Evolutionary conservation across 1,140 invertebrate genomes (phyloP), one percentile per base, ranked within the genome.

Genomic region (Dinoponera quadriceps): DNA sequence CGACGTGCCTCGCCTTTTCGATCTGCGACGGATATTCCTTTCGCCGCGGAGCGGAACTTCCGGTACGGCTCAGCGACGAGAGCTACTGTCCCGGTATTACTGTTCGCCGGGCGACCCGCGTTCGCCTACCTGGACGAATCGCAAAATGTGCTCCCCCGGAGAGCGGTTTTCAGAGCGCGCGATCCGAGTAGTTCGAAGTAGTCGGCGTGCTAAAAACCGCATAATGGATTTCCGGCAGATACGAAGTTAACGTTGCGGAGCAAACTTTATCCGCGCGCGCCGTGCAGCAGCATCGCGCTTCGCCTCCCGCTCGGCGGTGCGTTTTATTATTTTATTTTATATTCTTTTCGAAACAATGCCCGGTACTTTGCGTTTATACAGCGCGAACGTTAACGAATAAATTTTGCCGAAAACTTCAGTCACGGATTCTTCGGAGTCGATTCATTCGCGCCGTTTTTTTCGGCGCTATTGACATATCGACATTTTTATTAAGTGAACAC

Each of bases 41-140:
- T 57, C 54, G 20, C 69, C 69, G 60, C 59, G 20, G 18, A 73
- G 51, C 77, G 74, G 72, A 81, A 78, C 72, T 68, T 74, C 65
- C 69, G 68, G 66, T 33, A 60, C 16, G 38, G 44, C 20, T 44
- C 3, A 55, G 44, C 55, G 55, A 44, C 38, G 38, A 44, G 38
- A 44, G 38, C 38, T 44, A 73, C 29, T 44, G 13, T 5, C 2
- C 78, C 69, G 78, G 55, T 63, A 82, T 82, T 82, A 62, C 33
- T 11, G 3, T 82, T 62, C 16, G 33, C 55, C 63, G 69, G 59
- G 33, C 20, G 33, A 7, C 3, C 20, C 25, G 38, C 33, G 25
- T 57, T 55, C 51, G 54, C 13, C 63, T 80, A 66, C 25, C 33
- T 57, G 63, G 7, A 5, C 14, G 54, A 80, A 80, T 59, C 54